Percentiles rank a stretch among this genome's conserved stretches.
These are phyloP conservation scores for Thereuonema tuberculata DNA, from an alignment of 1,140 invertebrate genomes.

Conservation along the genomic window DNA sequence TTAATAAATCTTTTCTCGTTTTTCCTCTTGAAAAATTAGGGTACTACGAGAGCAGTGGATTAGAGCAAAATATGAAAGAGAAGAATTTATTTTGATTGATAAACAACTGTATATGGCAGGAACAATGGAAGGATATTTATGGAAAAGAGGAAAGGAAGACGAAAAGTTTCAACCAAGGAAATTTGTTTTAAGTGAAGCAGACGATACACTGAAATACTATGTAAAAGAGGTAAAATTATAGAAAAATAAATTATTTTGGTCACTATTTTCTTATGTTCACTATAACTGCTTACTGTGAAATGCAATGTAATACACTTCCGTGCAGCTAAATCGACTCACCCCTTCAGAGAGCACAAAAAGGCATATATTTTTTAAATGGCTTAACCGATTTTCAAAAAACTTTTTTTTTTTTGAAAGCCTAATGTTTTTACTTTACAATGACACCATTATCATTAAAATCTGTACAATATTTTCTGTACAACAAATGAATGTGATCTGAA, in stretches of 20 bases:
- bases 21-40: conserved; percentile 34
- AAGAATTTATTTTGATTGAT: conserved; percentile 64
- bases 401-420: no score
- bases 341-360: no score
- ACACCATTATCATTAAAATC: no score
- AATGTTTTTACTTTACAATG: no score
- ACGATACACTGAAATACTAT: conserved; percentile 70
- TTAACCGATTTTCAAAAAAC: no score
- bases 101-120: conserved; percentile 59
- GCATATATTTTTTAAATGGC: no score
- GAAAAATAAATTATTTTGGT: neutral
- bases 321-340: no score
- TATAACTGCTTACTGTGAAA: no score
- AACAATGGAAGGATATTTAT: conserved; percentile 67
- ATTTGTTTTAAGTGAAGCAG: conserved; percentile 63
- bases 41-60: conserved; percentile 83
- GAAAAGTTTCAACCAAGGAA: conserved; percentile 55
- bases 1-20: neutral
- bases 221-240: conserved; percentile 48
- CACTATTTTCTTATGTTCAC: no score
- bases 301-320: no score
- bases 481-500: no score
- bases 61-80: conserved; percentile 70
- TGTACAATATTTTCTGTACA: no score
- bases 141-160: conserved; percentile 79